Evolutionary conservation across 2,113 vertebrate genomes (phyloP).

Genomic region (Penelope pileata): DNA sequence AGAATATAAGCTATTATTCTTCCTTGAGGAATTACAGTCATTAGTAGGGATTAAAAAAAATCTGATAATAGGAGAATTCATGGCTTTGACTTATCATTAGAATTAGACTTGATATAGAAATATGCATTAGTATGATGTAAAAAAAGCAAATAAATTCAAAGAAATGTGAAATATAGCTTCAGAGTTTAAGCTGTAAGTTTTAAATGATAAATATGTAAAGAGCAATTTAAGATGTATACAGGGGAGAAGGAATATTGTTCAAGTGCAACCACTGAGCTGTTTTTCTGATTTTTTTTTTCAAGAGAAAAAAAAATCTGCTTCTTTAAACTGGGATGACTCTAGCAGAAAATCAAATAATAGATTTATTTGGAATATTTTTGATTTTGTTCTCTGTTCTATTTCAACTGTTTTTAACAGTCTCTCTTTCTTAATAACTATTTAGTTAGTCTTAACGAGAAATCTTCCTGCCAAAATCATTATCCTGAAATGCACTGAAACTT

Average conservation of each 20-base stretch:
- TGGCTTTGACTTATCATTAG: background rate
- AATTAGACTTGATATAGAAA: background rate
- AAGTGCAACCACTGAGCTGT: background rate
- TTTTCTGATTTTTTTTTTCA: background rate
- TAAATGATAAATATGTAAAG: background rate
- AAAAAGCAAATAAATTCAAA: background rate
- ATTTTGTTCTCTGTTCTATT: background rate
- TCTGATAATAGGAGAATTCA: background rate
- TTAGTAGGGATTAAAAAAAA: background rate
- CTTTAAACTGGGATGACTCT: background rate
- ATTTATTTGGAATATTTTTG: background rate
- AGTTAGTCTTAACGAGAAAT: background rate
- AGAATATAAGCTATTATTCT: background rate
- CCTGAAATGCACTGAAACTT: background rate
- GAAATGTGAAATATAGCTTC: background rate
- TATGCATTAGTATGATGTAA: background rate
- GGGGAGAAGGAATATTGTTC: accelerated
- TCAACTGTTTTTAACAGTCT: background rate
- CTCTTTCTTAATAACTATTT: background rate
- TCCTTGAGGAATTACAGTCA: background rate
- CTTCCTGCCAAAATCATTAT: background rate
- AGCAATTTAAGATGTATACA: background rate
- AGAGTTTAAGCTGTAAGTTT: background rate
- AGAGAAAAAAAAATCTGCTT: background rate
- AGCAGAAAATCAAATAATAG: background rate